These are phyloP conservation scores for Charadrius vociferus DNA, from an alignment of 2,113 vertebrate species.

Conservation along the genomic window DNA sequence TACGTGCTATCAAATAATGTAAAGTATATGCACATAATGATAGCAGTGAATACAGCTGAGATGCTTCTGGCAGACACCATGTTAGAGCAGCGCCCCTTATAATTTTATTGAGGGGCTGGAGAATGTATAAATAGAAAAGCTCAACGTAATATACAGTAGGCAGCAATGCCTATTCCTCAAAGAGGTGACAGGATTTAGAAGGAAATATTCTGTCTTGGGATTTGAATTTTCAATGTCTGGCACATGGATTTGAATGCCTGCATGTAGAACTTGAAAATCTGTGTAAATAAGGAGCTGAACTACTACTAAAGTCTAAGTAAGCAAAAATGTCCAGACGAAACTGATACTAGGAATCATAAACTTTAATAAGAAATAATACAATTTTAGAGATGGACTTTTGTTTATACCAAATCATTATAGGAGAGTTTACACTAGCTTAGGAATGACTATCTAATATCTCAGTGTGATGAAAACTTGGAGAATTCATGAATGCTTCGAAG, in stretches of 20 bases:
- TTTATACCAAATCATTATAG: background rate
- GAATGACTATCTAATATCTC: background rate
- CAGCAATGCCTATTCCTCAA: background rate
- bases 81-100: background rate
- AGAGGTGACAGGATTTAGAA: background rate
- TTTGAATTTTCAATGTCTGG: background rate
- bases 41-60: background rate
- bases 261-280: background rate
- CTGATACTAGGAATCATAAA: background rate
- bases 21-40: conserved; percentile 27
- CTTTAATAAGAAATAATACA: background rate
- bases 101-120: background rate
- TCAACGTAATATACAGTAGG: background rate
- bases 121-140: background rate
- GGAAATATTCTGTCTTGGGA: background rate
- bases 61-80: background rate
- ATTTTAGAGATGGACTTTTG: background rate
- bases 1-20: conserved; percentile 19
- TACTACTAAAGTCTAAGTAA: background rate
- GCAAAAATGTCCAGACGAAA: background rate
- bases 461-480: background rate
- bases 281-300: background rate
- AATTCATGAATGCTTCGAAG: background rate
- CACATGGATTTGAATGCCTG: background rate
- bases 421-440: background rate